Percentiles rank a stretch among this genome's conserved stretches.
Evolutionary conservation across 2,113 vertebrate species (phyloP).

Genomic region (Cynocephalus volans): DNA sequence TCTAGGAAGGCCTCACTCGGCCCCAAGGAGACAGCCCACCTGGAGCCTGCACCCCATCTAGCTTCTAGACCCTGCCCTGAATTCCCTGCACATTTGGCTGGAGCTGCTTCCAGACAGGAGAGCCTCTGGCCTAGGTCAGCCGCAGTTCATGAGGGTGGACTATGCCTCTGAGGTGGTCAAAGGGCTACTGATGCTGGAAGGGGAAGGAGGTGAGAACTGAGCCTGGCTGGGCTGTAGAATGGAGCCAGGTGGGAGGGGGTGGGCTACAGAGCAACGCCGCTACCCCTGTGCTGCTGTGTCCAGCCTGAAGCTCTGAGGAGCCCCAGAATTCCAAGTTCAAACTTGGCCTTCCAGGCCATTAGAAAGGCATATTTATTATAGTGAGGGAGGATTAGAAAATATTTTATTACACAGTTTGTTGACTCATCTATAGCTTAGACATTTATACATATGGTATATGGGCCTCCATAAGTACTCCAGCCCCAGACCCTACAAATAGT

Average conservation of each 20-base stretch:
- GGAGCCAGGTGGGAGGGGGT: no score
- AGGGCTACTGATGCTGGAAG: not conserved
- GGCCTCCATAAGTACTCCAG: not conserved
- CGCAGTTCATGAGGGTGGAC: not conserved
- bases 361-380: not conserved
- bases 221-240: not conserved
- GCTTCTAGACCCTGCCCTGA: not conserved
- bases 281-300: not conserved
- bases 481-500: not conserved
- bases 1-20: not conserved
- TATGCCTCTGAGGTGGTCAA: not conserved
- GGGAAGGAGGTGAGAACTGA: not conserved
- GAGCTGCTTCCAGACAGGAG: not conserved
- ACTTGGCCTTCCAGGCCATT: not conserved
- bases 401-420: not conserved
- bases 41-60: fast-evolving
- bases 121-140: not conserved
- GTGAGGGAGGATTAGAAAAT: not conserved
- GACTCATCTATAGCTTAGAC: not conserved
- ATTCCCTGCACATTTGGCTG: not conserved
- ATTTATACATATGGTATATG: not conserved
- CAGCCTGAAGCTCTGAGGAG: not conserved
- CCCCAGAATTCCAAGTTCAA: not conserved
- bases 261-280: no score
- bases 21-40: fast-evolving